phyloP scores from a whole-genome alignment of 2,797 vertebrate genomes.

The Aphelocoma californica region DNA sequence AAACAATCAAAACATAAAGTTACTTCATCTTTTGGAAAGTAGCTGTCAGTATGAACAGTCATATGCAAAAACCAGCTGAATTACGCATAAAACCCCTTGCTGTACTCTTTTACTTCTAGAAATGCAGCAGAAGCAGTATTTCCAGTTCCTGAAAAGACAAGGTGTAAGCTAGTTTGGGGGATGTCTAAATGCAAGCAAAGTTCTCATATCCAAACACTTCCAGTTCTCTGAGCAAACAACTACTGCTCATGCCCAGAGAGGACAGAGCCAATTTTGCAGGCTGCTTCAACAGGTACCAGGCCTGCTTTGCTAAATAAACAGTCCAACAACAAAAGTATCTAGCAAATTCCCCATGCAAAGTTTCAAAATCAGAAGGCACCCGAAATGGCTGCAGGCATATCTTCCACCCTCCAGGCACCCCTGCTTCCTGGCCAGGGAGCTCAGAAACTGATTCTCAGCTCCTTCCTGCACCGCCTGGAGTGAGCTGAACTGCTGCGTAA shows the following conservation, averaged over 20 bases:
- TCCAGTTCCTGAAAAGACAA: neutral
- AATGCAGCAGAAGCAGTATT: neutral
- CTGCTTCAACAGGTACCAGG: constrained; percentile 9
- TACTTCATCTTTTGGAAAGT: neutral
- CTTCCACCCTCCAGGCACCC: neutral
- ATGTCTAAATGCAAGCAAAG: neutral
- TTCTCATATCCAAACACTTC: neutral
- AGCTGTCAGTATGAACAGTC: neutral
- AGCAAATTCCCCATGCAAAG: neutral
- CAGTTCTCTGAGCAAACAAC: neutral
- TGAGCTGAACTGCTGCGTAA: neutral
- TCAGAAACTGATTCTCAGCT: neutral
- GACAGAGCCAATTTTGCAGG: neutral
- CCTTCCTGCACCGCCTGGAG: neutral
- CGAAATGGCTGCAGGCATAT: neutral
- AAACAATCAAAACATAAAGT: neutral
- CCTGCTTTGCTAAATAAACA: neutral
- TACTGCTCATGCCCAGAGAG: neutral
- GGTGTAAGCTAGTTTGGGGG: neutral
- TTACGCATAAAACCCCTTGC: neutral
- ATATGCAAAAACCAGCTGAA: neutral
- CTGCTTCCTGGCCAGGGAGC: neutral
- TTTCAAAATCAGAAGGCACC: neutral
- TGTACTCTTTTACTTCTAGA: neutral
- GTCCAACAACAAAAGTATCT: neutral